Evolutionary conservation across 1,140 invertebrate genomes (phyloP).

Genomic region (Stratiolaelaps scimitus): DNA sequence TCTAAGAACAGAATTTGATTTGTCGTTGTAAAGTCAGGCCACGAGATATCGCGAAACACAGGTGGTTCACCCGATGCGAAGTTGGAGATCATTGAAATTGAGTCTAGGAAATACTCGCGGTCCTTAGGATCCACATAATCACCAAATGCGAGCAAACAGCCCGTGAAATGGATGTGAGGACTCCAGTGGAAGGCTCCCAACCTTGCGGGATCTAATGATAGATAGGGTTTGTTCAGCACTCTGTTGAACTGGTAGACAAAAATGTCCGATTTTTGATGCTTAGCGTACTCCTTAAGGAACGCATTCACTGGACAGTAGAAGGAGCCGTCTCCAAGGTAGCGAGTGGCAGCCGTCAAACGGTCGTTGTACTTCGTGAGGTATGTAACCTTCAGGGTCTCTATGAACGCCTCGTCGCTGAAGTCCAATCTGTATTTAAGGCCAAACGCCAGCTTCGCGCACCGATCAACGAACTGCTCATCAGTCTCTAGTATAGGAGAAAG

Average conservation of each 20-base stretch:
- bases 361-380: neutral
- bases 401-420: neutral
- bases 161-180: neutral
- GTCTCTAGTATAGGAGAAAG: neutral
- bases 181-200: neutral
- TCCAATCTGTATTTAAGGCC: neutral
- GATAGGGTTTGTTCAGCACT: neutral
- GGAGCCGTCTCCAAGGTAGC: neutral
- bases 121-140: neutral
- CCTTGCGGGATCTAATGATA: too few relatives aligned
- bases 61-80: neutral
- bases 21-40: neutral
- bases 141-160: neutral
- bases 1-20: neutral
- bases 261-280: neutral
- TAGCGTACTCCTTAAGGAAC: neutral
- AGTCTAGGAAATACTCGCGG: neutral
- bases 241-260: slow-evolving; percentile 3
- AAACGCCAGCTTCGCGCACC: neutral
- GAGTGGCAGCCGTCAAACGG: neutral
- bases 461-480: neutral
- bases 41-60: neutral
- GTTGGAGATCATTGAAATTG: neutral
- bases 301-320: neutral
- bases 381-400: neutral